These are phyloP conservation scores for Metaphire vulgaris DNA, from an alignment of 1,140 invertebrate species.

Conservation along the genomic window DNA sequence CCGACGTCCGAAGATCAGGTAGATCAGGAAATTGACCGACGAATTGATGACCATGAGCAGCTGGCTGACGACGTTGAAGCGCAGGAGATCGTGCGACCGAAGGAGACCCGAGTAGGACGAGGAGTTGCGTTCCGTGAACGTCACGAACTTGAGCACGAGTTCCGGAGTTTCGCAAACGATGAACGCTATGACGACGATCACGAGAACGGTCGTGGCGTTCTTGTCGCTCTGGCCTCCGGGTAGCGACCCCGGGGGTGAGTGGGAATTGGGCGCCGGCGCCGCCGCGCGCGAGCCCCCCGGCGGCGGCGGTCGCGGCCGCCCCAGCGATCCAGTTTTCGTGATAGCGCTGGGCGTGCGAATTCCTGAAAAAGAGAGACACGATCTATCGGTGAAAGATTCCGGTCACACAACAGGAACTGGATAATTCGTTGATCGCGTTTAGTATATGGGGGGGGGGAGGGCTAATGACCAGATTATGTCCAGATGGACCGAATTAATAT, in stretches of 20 bases:
- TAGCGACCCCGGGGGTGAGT: background rate
- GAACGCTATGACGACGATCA: conserved; percentile 18
- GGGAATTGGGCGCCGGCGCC: background rate
- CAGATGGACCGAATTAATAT: no score
- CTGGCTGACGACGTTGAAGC: background rate
- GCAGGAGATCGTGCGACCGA: background rate
- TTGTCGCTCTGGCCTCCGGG: conserved; percentile 4
- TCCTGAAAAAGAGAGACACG: background rate
- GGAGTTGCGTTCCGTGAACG: background rate
- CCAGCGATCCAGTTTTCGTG: background rate
- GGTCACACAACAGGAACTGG: no score
- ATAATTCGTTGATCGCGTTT: no score
- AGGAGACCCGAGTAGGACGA: background rate
- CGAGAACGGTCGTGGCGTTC: conserved; percentile 13
- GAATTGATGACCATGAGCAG: conserved; percentile 20
- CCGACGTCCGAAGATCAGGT: conserved; percentile 35
- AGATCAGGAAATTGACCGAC: conserved; percentile 36
- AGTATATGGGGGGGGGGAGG: no score
- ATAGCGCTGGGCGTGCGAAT: background rate
- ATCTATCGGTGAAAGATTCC: no score
- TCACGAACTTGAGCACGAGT: conserved; percentile 7
- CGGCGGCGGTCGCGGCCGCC: no score
- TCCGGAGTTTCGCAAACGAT: conserved; percentile 23
- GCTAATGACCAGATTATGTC: no score
- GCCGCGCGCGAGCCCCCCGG: no score